Conservation (phyloP, 1,140 invertebrate species). For the Anagrus nilaparvatae region DNA sequence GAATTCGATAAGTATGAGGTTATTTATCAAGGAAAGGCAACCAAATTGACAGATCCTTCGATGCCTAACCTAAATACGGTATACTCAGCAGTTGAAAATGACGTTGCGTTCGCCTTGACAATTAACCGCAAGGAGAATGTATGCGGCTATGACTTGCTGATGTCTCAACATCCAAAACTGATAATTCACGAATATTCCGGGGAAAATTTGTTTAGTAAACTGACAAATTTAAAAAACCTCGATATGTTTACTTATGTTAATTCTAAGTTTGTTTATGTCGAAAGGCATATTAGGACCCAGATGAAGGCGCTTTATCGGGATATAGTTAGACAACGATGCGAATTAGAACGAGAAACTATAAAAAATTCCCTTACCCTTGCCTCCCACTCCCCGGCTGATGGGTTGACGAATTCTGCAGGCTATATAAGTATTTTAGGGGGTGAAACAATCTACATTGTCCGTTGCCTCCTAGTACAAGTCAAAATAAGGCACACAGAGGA, state of each 20-base stretch:
- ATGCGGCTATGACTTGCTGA: slow-evolving; percentile 6
- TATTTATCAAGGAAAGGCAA: neutral
- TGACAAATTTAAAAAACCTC: slow-evolving; percentile 10
- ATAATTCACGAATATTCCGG: slow-evolving; percentile 11
- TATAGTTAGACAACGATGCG: no score
- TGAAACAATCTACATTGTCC: slow-evolving; percentile 11
- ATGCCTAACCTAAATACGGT: neutral
- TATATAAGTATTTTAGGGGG: slow-evolving; percentile 9
- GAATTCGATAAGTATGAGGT: slow-evolving; percentile 5
- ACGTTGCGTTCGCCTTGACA: slow-evolving; percentile 11
- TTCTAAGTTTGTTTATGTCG: no score
- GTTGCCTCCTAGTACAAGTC: slow-evolving; percentile 8
- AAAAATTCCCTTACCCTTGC: slow-evolving; percentile 8
- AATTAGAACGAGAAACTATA: slow-evolving; percentile 6
- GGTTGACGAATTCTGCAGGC: slow-evolving; percentile 10
- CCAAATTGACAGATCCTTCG: no score
- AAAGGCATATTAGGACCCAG: no score
- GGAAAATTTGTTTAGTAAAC: neutral
- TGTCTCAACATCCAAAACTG: slow-evolving; percentile 19
- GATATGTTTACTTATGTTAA: slow-evolving; percentile 18
- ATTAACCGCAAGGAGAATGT: neutral
- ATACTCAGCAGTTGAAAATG: neutral
- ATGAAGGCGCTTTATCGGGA: slow-evolving; percentile 11
- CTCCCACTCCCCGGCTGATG: slow-evolving; percentile 1
- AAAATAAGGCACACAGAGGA: slow-evolving; percentile 3